phyloP scores from a whole-genome alignment of 2,113 vertebrate genomes.

The Typhlomys cinereus region DNA sequence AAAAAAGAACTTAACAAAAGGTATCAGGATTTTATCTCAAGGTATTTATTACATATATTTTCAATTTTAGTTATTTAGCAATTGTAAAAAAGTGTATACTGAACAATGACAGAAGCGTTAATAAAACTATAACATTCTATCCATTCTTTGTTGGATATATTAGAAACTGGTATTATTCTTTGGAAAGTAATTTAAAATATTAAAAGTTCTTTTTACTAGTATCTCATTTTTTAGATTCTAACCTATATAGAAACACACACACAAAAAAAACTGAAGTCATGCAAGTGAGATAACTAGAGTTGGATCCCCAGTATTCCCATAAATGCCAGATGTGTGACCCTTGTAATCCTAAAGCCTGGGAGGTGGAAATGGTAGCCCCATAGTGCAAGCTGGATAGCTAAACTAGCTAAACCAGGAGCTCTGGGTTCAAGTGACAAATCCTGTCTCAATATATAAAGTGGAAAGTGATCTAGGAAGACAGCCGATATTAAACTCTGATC shows the following conservation, averaged over 20 bases:
- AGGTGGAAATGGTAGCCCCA: too few species aligned
- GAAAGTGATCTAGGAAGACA: too few species aligned
- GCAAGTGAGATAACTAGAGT: too few species aligned
- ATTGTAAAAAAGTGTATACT: not conserved
- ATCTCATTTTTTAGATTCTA: slow-evolving; percentile 41
- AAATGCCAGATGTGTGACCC: too few species aligned
- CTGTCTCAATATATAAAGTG: too few species aligned
- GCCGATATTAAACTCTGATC: too few species aligned
- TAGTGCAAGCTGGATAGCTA: too few species aligned
- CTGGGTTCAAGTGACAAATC: too few species aligned
- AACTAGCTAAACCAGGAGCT: too few species aligned
- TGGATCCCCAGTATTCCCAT: too few species aligned
- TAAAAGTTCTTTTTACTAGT: not conserved
- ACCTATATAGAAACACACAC: not conserved
- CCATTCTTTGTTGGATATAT: not conserved
- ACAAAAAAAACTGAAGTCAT: not conserved
- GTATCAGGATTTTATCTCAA: slow-evolving; percentile 16
- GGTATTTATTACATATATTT: not conserved
- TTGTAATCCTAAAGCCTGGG: too few species aligned
- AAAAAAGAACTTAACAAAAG: slow-evolving; percentile 53
- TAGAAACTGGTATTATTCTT: slow-evolving; percentile 17
- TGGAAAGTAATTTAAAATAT: not conserved
- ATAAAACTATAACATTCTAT: slow-evolving; percentile 13
- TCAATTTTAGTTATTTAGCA: slow-evolving; percentile 45
- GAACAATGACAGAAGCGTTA: not conserved